phyloP scores from a whole-genome alignment of 1,140 invertebrate genomes.

The Acromyrmex heyeri region DNA sequence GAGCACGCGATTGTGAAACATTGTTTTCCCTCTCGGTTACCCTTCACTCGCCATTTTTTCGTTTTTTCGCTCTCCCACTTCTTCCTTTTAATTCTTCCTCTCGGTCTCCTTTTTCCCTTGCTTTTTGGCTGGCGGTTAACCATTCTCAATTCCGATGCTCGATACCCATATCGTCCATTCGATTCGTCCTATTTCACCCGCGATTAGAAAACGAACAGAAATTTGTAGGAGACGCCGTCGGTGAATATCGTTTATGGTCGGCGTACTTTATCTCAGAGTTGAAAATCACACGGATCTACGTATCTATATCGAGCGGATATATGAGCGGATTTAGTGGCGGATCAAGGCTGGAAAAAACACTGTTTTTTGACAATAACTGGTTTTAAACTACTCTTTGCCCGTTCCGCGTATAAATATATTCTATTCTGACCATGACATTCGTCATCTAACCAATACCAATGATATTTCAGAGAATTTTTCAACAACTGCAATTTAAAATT shows the following conservation, averaged over 20 bases:
- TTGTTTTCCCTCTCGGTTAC: constrained; percentile 37
- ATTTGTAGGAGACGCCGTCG: constrained; percentile 2
- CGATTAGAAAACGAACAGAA: constrained; percentile 42
- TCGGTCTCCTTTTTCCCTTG: background rate
- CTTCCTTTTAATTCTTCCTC: background rate
- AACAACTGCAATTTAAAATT: background rate
- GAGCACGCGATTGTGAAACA: constrained; percentile 79
- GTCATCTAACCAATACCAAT: background rate
- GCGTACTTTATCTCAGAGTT: background rate
- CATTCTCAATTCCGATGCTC: constrained; percentile 65
- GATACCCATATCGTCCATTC: constrained; percentile 59
- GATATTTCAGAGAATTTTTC: background rate
- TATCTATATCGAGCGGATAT: constrained; percentile 32
- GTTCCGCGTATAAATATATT: constrained; percentile 1
- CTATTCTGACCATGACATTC: background rate
- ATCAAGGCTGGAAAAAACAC: constrained; percentile 4
- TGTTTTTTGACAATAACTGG: constrained; percentile 30
- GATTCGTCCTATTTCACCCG: constrained; percentile 3
- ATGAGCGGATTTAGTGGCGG: constrained; percentile 46
- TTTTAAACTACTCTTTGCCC: constrained; percentile 22
- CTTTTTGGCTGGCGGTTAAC: constrained; percentile 3
- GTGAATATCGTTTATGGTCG: constrained; percentile 46
- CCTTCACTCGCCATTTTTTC: constrained; percentile 27
- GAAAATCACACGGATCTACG: constrained; percentile 35
- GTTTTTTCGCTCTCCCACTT: background rate